Conservation (phyloP, 2,888 invertebrate species). For the Apamea crenata region DNA sequence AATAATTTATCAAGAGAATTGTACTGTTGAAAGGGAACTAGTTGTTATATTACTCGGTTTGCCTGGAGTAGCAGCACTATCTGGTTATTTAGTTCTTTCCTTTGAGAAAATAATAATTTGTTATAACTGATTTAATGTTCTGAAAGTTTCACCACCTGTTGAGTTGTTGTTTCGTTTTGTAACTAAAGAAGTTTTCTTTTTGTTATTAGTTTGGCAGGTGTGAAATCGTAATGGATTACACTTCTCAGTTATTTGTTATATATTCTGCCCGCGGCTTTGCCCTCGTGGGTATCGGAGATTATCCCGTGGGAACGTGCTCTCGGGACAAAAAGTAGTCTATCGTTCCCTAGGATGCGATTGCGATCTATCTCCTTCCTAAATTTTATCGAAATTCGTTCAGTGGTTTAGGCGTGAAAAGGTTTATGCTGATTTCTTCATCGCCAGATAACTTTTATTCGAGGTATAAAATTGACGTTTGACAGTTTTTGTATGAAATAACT, state of each 20-base stretch:
- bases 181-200: conserved; percentile 20
- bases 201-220: conserved; percentile 22
- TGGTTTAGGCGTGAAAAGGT: background rate
- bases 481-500: too few species aligned
- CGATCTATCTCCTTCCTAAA: background rate
- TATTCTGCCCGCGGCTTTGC: background rate
- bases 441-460: too few species aligned
- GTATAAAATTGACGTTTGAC: too few species aligned
- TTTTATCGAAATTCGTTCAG: background rate
- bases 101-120: conserved; percentile 45
- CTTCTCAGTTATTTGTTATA: conserved; percentile 16
- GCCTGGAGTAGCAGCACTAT: conserved; percentile 11
- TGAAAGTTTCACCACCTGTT: conserved; percentile 52
- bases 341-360: background rate
- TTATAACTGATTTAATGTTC: conserved; percentile 37
- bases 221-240: conserved; percentile 32
- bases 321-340: background rate
- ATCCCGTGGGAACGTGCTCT: background rate
- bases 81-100: conserved; percentile 38
- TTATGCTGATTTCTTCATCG: too few species aligned
- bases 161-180: conserved; percentile 36
- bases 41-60: conserved; percentile 45
- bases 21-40: conserved; percentile 68
- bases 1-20: conserved; percentile 78
- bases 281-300: background rate